Evolutionary conservation across 2,113 vertebrate species (phyloP), one percentile per base, ranked within the genome.

Genomic region (Muntiacus reevesi): DNA sequence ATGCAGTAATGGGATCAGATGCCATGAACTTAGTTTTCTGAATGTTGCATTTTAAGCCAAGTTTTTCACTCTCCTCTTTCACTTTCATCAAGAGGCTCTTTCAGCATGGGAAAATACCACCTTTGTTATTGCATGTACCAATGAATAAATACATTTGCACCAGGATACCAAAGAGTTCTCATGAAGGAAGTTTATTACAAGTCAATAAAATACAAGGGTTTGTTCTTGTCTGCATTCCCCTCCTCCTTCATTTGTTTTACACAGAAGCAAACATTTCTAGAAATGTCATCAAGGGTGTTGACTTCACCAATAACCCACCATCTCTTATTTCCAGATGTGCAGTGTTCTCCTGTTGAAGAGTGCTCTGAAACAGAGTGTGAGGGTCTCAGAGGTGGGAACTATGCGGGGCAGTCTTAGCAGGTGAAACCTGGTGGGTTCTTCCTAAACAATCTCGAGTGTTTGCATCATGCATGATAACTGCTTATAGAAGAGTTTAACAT

Each of bases 21-120:
- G 19, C n/a, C 67, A 71, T 40, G 67, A 71, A 40, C 67, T 40
- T 71, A 40, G 67, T 71, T 74, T 74, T 74, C n/a, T 74, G n/a
- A 74, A 40, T 74, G 19, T 40, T 23, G n/a, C 6, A 10, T 40
- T 23, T 74, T 74, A 74, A 74, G 67, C n/a, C n/a, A 40, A 40
- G 19, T 12, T 74, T 74, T 40, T 74, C n/a, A 40, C 67, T 40
- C 19, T 23, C 19, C 5, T 74, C 19, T 74, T 74, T 74, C 19
- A 74, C n/a, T 74, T 74, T 74, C n/a, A 74, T 23, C 67, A 74
- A 23, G 19, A 74, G n/a, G 19, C 67, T 71, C 17, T 71, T 36
- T 97, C 99, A 98, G 98, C 98, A 98, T 98, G 98, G 99, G 98
- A 97, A 98, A 98, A 98, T 98, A 98, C 98, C 98, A 99, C 99